Evolutionary conservation across 1,140 invertebrate species (phyloP).

Genomic region (Pachyrhynchus sulphureomaculatus): DNA sequence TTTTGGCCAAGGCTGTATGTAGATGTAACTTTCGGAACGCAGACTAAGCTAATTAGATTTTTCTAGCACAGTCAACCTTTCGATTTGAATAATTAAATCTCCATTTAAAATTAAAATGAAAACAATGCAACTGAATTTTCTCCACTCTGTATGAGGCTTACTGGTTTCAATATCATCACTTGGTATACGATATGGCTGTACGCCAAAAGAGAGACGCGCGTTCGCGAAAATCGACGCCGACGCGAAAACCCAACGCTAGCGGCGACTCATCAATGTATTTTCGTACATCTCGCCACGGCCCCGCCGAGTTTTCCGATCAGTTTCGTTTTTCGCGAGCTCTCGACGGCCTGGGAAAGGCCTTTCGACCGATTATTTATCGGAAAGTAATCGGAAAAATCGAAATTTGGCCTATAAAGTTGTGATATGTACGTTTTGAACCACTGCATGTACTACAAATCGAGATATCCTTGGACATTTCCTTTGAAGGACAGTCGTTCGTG

Average conservation of each 20-base stretch:
- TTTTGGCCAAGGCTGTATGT: too few relatives aligned
- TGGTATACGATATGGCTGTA: not conserved
- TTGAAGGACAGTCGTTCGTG: not conserved
- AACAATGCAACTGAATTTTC: too few relatives aligned
- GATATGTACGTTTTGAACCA: not conserved
- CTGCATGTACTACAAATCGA: not conserved
- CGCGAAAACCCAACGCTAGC: not conserved
- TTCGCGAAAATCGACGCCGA: not conserved
- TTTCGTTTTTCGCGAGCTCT: conserved; percentile 1
- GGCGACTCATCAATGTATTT: conserved; percentile 6
- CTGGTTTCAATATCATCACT: not conserved
- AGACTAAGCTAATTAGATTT: too few relatives aligned
- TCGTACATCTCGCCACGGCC: not conserved
- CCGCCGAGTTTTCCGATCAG: conserved; percentile 1
- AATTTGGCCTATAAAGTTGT: not conserved
- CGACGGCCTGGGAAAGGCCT: not conserved
- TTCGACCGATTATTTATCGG: conserved; percentile 11
- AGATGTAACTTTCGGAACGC: too few relatives aligned
- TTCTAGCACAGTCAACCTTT: too few relatives aligned
- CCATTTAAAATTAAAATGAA: too few relatives aligned
- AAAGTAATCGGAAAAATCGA: conserved; percentile 6
- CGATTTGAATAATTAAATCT: too few relatives aligned
- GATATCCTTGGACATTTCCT: not conserved
- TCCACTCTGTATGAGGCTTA: too few relatives aligned
- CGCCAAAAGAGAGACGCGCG: too few relatives aligned